Base-by-base conservation (phyloP, 2,113 vertebrate genomes). In the Zosterops borbonicus region DNA sequence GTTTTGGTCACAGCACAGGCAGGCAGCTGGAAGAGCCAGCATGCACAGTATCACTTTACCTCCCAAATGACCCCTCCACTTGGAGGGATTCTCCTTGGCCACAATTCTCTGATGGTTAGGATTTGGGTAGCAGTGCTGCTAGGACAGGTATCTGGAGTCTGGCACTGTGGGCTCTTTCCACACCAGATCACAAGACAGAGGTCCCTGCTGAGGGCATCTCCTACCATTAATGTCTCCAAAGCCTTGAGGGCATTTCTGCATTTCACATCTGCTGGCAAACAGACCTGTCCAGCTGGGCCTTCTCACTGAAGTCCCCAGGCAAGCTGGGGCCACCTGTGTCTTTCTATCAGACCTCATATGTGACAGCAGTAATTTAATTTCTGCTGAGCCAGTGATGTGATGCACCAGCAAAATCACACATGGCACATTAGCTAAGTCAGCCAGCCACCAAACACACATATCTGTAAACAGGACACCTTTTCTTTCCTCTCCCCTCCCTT, bases 151-250 rank as follows among this genome's bases (percentile, higher is more conserved):
- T 27, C 39, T 78, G 42, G 18, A 84, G 27, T 59, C 33, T 62
- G 83, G 41, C 31, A 44, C 47, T 44, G 19, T 25, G 41, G 50
- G 31, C 19, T 84, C 65, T 53, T 27, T 78, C 23, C 49, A 33
- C 39, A 39, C 6, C 31, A 28, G 35, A 55, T 31, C 39, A n/a
- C 52, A 27, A 0, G 0, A 20, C 1, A 2, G 8, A 41, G 33
- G 22, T 44, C 28, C 21, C 13, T 56, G 16, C n/a, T 39, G 29
- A 52, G 58, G 39, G 27, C 16, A 14, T 68, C 80, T 67, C 49
- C 14, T 35, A 14, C 42, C 60, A 18, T 47, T 27, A n/a, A 37
- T n/a, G 29, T 11, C 28, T 63, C n/a, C 16, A 9, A 68, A 89
- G 19, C 44, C 27, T n/a, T 37, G 53, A 79, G 35, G 24, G 11